phyloP scores from a whole-genome alignment of 2,888 invertebrate species.

The Gisinianus flammeolus region DNA sequence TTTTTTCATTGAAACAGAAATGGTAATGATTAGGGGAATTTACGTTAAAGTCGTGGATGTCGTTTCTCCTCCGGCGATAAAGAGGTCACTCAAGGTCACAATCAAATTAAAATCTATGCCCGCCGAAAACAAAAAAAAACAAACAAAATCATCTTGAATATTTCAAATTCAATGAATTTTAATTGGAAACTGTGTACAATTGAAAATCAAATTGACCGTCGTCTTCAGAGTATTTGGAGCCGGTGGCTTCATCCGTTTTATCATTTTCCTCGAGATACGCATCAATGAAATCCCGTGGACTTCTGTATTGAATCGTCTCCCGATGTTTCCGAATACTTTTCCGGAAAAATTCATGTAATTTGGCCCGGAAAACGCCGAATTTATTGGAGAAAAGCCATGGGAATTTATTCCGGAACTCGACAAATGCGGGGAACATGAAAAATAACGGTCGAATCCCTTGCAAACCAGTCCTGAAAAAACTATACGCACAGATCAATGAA shows the following conservation, averaged over 20 bases:
- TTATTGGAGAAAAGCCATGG: background rate
- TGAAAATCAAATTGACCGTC: conserved; percentile 34
- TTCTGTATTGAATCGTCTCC: background rate
- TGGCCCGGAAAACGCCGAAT: background rate
- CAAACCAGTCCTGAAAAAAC: too few relatives aligned
- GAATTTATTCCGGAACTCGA: background rate
- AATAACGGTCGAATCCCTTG: background rate
- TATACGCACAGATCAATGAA: too few relatives aligned
- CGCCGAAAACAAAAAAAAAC: too few relatives aligned
- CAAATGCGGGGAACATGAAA: background rate
- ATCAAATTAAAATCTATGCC: conserved; percentile 6
- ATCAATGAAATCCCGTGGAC: conserved; percentile 33
- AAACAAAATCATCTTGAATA: too few relatives aligned
- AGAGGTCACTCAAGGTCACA: conserved; percentile 2
- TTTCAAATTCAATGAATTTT: too few relatives aligned
- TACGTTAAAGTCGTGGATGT: conserved; percentile 39
- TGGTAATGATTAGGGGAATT: background rate
- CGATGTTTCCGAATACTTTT: conserved; percentile 7
- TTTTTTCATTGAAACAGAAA: background rate
- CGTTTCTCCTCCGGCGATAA: conserved; percentile 17
- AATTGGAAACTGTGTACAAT: too few relatives aligned
- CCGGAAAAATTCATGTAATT: conserved; percentile 13
- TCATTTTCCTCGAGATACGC: background rate
- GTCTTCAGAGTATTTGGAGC: conserved; percentile 1
- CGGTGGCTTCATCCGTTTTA: background rate